phyloP scores from a whole-genome alignment of 2,888 invertebrate genomes.

The Hanleya hanleyi region DNA sequence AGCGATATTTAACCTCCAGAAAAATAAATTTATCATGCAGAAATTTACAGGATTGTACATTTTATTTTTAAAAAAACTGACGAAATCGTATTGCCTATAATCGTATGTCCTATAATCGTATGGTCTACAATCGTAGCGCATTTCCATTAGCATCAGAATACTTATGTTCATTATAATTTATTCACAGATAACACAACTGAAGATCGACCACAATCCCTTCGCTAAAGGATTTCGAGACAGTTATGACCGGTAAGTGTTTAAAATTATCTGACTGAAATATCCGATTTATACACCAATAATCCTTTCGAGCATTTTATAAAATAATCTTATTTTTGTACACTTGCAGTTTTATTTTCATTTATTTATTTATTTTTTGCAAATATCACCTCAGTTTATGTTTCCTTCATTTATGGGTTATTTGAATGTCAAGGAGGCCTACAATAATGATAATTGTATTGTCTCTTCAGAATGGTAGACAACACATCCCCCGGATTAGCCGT shows the following conservation, averaged over 20 bases:
- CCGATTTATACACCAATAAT: not conserved
- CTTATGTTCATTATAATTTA: conserved; percentile 13
- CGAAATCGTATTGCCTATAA: not conserved
- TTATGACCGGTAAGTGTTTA: conserved; percentile 51
- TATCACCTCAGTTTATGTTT: too few relatives aligned
- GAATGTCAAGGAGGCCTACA: too few relatives aligned
- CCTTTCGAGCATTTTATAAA: not conserved
- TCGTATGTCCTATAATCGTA: not conserved
- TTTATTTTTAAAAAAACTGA: too few relatives aligned
- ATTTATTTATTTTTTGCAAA: not conserved
- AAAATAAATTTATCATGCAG: too few relatives aligned
- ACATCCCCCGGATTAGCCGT: too few relatives aligned
- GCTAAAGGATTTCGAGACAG: conserved; percentile 74
- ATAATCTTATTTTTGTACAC: too few relatives aligned
- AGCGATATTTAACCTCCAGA: too few relatives aligned
- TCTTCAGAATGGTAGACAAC: too few relatives aligned
- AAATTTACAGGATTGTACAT: too few relatives aligned
- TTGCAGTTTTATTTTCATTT: too few relatives aligned
- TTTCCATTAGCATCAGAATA: not conserved
- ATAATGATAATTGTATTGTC: too few relatives aligned
- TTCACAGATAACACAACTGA: conserved; percentile 73
- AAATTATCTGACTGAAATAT: not conserved
- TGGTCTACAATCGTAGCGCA: too few relatives aligned
- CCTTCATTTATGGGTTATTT: not conserved
- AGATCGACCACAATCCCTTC: conserved; percentile 74